A percentile compares a stretch with the other conserved stretches of the same genome.
Evolutionary conservation across 2,797 vertebrate genomes (phyloP).

Genomic region (Malacoraja senta): DNA sequence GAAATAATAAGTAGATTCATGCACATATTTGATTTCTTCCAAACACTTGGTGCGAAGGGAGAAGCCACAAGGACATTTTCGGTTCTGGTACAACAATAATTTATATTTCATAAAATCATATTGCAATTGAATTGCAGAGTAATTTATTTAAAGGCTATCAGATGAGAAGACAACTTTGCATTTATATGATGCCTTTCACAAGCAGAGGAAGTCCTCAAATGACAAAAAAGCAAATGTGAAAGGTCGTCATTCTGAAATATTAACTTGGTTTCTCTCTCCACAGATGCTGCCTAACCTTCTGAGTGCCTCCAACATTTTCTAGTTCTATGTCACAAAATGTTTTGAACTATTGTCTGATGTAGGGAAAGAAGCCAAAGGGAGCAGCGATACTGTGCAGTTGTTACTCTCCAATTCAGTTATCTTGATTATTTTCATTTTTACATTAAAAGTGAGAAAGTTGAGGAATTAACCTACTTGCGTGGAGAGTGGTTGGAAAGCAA

Average conservation of each 20-base stretch:
- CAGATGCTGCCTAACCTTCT: too few relatives aligned
- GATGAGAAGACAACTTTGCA: too few relatives aligned
- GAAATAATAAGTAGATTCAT: too few relatives aligned
- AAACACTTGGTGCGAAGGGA: neutral
- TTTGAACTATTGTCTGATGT: neutral
- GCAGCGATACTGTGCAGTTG: neutral
- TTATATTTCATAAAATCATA: neutral
- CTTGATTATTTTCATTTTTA: neutral
- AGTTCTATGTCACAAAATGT: too few relatives aligned
- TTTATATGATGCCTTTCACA: neutral
- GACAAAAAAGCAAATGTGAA: too few relatives aligned
- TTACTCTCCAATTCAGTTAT: neutral
- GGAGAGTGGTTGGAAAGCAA: neutral
- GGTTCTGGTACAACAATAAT: neutral
- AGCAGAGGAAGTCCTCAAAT: neutral
- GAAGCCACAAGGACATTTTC: neutral
- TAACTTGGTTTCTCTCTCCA: too few relatives aligned
- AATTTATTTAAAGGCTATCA: neutral
- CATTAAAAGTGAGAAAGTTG: neutral
- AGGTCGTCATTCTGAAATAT: too few relatives aligned
- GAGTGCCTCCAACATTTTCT: too few relatives aligned
- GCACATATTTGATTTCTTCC: neutral
- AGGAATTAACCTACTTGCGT: neutral
- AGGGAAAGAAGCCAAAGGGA: neutral
- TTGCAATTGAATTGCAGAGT: neutral